A percentile compares a stretch with the other conserved stretches of the same genome.
Conservation (phyloP, 2,113 vertebrate genomes). For the Fregata magnificens region DNA sequence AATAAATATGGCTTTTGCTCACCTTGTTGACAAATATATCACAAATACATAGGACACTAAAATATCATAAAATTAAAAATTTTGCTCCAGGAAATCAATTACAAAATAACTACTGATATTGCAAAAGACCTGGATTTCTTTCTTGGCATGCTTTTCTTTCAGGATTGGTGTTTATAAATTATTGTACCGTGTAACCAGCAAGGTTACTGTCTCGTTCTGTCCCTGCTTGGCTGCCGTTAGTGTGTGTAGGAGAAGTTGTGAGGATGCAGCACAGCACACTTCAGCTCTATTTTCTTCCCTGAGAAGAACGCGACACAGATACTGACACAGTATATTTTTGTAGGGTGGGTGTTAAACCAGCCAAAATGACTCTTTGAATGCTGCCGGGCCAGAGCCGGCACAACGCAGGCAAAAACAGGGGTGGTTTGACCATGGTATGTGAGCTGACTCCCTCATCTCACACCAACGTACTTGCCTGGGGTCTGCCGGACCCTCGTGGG, state of each 20-base stretch:
- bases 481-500: not conserved
- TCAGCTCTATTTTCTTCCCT: not conserved
- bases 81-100: not conserved
- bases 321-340: not conserved
- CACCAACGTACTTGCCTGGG: fast-evolving
- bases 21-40: not conserved
- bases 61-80: not conserved
- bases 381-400: not conserved
- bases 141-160: not conserved
- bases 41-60: not conserved
- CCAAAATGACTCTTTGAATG: not conserved
- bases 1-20: not conserved
- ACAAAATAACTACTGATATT: not conserved
- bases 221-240: not conserved
- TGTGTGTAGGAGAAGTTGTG: not conserved
- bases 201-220: not conserved
- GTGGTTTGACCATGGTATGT: fast-evolving
- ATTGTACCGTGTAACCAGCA: not conserved
- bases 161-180: not conserved
- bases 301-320: not conserved
- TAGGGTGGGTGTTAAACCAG: not conserved
- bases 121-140: not conserved
- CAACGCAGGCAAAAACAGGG: not conserved
- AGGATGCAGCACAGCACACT: not conserved
- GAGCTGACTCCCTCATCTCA: not conserved